Percentiles rank a stretch among this genome's conserved stretches.
These are phyloP conservation scores for Philypnodon macrostomus DNA, from an alignment of 2,797 vertebrate species.

Conservation along the genomic window DNA sequence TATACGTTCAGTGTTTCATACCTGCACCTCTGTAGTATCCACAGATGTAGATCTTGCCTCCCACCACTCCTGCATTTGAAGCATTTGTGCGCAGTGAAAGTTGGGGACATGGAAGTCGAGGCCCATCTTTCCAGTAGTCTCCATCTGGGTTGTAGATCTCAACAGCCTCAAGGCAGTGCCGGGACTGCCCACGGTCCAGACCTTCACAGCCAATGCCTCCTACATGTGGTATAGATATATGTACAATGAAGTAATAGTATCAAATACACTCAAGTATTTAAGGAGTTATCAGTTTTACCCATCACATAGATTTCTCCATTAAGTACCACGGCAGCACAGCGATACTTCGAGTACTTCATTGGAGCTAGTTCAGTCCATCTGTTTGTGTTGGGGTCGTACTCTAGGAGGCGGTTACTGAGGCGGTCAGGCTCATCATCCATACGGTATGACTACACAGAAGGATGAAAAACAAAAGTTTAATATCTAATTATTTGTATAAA, in stretches of 20 bases:
- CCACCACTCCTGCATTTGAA: constrained; percentile 84
- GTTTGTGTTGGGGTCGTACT: constrained; percentile 88
- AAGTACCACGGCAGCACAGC: constrained; percentile 86
- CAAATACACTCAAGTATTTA: not conserved
- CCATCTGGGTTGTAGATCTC: constrained; percentile 95
- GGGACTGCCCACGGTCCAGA: constrained; percentile 87
- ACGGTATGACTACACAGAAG: constrained; percentile 75
- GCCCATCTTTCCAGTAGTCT: constrained; percentile 91
- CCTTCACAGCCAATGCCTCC: constrained; percentile 95
- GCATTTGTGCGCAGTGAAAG: constrained; percentile 87
- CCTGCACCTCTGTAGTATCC: constrained; percentile 96
- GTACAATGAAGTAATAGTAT: constrained; percentile 11
- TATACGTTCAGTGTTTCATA: constrained; percentile 49
- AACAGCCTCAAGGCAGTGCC: constrained; percentile 89
- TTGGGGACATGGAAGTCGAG: constrained; percentile 86
- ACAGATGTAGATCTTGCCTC: constrained; percentile 92
- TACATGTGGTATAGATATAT: too few species aligned
- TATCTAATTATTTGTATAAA: not conserved
- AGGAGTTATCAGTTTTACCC: constrained; percentile 76
- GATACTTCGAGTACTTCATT: constrained; percentile 95
- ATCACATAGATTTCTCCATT: constrained; percentile 91
- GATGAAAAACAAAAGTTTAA: not conserved
- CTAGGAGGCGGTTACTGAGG: constrained; percentile 88
- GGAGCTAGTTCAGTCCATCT: constrained; percentile 86
- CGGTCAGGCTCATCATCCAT: constrained; percentile 94